phyloP scores from a whole-genome alignment of 2,888 invertebrate genomes.

The Yponomeuta malinellus region DNA sequence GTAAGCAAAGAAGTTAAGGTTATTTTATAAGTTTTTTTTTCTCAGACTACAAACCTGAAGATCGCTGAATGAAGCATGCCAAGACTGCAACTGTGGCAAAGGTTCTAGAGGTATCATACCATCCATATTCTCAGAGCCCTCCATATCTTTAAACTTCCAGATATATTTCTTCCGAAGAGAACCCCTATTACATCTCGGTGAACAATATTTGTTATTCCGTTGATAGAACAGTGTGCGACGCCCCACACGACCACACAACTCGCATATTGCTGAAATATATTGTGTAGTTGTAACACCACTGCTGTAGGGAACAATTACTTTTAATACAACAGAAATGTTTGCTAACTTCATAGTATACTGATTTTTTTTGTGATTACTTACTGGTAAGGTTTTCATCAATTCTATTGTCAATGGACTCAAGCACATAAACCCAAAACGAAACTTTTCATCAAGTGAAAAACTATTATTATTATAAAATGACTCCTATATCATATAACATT shows the following conservation, averaged over 20 bases:
- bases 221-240: constrained; percentile 56
- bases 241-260: constrained; percentile 62
- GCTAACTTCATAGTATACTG: no score
- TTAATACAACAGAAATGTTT: no score
- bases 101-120: constrained; percentile 69
- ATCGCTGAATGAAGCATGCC: constrained; percentile 59
- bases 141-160: constrained; percentile 66
- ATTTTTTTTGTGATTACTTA: no score
- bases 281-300: constrained; percentile 4
- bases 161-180: constrained; percentile 42
- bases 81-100: constrained; percentile 64
- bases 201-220: constrained; percentile 61
- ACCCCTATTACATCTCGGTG: constrained; percentile 55
- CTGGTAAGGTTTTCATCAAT: no score
- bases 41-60: constrained; percentile 41
- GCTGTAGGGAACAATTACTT: no score
- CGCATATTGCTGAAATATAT: constrained; percentile 56
- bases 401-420: no score
- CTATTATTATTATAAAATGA: no score
- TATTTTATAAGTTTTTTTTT: no score
- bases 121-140: constrained; percentile 65
- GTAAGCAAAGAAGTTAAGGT: no score
- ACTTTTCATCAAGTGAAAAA: no score
- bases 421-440: no score
- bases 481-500: no score